Evolutionary conservation across 2,113 vertebrate genomes (phyloP).

Genomic region (Varanus salvator): DNA sequence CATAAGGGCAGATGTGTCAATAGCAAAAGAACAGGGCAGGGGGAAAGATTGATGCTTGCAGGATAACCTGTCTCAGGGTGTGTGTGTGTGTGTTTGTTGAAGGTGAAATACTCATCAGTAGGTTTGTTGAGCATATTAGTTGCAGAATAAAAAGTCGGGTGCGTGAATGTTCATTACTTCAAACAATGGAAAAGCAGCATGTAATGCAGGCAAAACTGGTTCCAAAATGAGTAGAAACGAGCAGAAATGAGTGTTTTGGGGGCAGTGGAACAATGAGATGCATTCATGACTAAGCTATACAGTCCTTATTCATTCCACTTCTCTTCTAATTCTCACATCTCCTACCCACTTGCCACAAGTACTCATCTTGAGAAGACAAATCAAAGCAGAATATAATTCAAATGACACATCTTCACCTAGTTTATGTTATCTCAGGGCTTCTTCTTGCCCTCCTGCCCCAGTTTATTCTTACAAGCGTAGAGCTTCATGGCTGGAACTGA

Average conservation of each 20-base stretch:
- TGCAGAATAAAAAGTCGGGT: neutral
- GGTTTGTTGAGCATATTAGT: neutral
- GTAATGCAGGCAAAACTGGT: neutral
- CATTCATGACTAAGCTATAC: too few species aligned
- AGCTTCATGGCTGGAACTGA: neutral
- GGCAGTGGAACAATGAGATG: neutral
- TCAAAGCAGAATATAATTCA: too few species aligned
- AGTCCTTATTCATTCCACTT: neutral
- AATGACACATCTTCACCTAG: neutral
- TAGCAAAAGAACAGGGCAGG: neutral
- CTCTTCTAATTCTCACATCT: neutral
- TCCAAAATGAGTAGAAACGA: neutral
- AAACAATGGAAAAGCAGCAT: neutral
- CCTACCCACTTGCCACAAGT: neutral
- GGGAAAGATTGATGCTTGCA: neutral
- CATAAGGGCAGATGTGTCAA: neutral
- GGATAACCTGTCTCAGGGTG: neutral
- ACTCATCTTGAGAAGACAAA: neutral
- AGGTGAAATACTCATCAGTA: neutral
- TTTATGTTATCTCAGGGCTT: neutral
- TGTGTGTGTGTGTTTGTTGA: neutral
- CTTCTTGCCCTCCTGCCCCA: neutral
- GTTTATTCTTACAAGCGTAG: neutral
- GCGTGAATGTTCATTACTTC: neutral
- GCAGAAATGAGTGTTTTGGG: neutral